Conservation (phyloP, 2,888 invertebrate species). For the Cactoblastis cactorum region DNA sequence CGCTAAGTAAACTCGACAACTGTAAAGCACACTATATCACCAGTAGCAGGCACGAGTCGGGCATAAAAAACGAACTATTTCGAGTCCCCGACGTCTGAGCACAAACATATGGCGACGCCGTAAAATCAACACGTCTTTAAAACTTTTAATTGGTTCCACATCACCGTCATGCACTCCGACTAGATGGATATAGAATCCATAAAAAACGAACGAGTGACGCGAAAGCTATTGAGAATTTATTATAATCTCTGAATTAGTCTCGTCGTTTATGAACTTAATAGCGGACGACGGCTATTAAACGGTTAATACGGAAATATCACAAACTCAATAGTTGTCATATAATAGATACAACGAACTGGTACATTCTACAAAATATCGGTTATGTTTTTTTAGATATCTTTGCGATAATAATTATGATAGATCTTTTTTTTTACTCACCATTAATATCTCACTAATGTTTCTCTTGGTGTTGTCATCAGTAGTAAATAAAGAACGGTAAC, state of each 20-base stretch:
- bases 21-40: not conserved
- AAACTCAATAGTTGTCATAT: not conserved
- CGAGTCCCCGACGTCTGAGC: constrained; percentile 1
- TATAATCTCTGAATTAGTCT: not conserved
- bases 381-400: no score
- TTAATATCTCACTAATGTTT: no score
- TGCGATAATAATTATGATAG: no score
- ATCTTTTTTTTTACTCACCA: no score
- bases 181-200: constrained; percentile 3
- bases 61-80: constrained; percentile 11
- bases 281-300: not conserved
- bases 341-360: no score
- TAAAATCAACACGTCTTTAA: constrained; percentile 10
- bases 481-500: no score
- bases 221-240: not conserved
- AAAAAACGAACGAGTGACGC: not conserved
- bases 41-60: constrained; percentile 1
- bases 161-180: not conserved
- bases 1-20: not conserved
- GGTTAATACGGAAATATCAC: not conserved
- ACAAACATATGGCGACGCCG: constrained; percentile 9
- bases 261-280: not conserved
- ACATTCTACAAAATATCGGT: no score
- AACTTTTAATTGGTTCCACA: constrained; percentile 10
- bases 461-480: no score